Base-by-base conservation (phyloP, 1,140 invertebrate genomes). In the Drosophila setifemur region DNA sequence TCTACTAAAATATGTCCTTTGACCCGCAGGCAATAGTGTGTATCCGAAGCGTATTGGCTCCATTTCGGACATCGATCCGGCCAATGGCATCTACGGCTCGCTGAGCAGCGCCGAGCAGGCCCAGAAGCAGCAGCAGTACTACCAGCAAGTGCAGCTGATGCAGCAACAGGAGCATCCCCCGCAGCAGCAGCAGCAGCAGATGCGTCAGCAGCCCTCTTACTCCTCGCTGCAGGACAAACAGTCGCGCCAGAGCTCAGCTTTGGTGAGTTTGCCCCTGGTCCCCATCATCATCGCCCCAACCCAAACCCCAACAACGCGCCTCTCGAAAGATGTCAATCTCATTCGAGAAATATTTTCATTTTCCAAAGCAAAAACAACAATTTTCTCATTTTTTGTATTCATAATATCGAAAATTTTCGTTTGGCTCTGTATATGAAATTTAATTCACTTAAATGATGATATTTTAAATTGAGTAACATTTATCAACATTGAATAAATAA, bases 11-110 rank as follows among this genome's bases (percentile, higher is more conserved):
- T 14, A 5, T 23, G 21, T 6, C 14, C 33, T 37, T 14, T 16
- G 3, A 8, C 26, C 2, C 26, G 12, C 47, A 90, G 86, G 85
- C 25, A 90, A 89, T 48, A 90, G 88, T 48, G 77, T 81, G 4
- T 89, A 90, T 58, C 93, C 94, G 25, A 93, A 95, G 73, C 93
- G 95, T 77, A 96, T 98, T 82, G 98, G 98, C 3, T 97, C 97
- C 21, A 97, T 99, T 58, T 95, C 96, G 31, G 97, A 99, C 91
- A 96, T 99, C 90, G 98, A 99, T 91, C 98, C 98, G 1, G 93
- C 98, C 33, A 98, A 98, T 91, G 96, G 97, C 61, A 94, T 96
- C 88, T 96, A 96, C 83, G 96, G 96, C 78, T 96, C 96, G 12
- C 86, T 96, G 37, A 93, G 93, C 55, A 90, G 92, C 11, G 91